Evolutionary conservation across 2,888 invertebrate species (phyloP).

Genomic region (Capitulum mitella): DNA sequence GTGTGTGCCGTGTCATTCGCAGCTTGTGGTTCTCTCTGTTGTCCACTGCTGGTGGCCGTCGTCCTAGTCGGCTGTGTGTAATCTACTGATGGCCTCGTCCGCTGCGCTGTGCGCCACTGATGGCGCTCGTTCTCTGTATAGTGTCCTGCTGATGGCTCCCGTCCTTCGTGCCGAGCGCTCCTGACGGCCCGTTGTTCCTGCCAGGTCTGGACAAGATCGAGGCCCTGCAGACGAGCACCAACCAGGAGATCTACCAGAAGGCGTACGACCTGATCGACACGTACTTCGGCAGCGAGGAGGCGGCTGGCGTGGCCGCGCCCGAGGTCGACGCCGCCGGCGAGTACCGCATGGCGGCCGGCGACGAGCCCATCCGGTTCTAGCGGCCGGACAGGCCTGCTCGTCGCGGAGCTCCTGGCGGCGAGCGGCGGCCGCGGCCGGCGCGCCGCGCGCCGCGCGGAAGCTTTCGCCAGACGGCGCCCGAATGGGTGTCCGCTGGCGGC

Average conservation of each 20-base stretch:
- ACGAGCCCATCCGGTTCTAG: not conserved
- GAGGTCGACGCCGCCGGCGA: conserved; percentile 24
- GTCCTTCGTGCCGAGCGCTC: not conserved
- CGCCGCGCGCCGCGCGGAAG: no score
- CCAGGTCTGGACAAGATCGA: conserved; percentile 91
- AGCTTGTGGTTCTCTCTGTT: no score
- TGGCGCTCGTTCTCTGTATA: not conserved
- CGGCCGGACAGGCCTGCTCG: not conserved
- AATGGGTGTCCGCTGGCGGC: no score
- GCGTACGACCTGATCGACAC: conserved; percentile 94
- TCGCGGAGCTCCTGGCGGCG: not conserved
- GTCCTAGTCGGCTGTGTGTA: not conserved
- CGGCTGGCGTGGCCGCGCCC: conserved; percentile 31
- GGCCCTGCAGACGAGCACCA: conserved; percentile 93
- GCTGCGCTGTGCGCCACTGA: not conserved
- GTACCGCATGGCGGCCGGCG: not conserved
- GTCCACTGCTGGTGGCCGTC: no score
- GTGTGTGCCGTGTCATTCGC: no score
- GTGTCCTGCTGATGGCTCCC: not conserved
- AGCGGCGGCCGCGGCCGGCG: no score
- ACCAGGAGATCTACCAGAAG: conserved; percentile 93
- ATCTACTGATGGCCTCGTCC: not conserved
- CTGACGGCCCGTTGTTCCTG: not conserved
- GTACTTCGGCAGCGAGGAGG: conserved; percentile 72
- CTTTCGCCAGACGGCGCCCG: no score